Evolutionary conservation across 2,113 vertebrate species (phyloP), one percentile per base, ranked within the genome.

Genomic region (Campylomormyrus numenius): DNA sequence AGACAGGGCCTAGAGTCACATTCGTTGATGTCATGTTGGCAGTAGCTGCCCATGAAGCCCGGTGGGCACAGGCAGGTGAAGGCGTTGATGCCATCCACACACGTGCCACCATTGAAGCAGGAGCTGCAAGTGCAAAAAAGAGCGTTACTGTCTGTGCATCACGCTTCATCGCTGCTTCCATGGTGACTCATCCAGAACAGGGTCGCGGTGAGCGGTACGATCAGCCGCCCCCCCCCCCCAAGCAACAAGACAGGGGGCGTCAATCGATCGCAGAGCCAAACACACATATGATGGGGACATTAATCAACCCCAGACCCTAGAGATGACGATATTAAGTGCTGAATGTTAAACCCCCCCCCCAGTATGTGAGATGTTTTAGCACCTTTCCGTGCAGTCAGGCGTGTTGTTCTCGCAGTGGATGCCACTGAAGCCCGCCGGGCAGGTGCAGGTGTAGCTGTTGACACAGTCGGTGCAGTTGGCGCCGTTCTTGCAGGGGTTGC

Each of bases 371-470:
- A 83, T 8, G 35, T 83, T 85, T 45, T 24, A 48, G 45, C 95
- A 98, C 98, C 98, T 99, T 94, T 99, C 98, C 0, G 98, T 99
- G 96, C 98, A 99, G 96, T 99, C 98, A 0, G 98, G 98, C 0
- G 97, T 98, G 95, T 99, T 98, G 90, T 97, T 97, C 94, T 99
- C 98, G 0, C 98, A 99, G 94, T 98, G 97, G 93, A 99, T 99
- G 5, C 98, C 98, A 0, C 98, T 97, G 95, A 99, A 99, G 90
- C 98, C 98, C 0, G 96, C 85, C 0, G 97, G 97, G 91, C 98
- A 99, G 85, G 97, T 98, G 90, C 98, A 99, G 0, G 98, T 98
- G 94, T 99, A 99, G 94, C 98, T 97, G 95, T 98, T 97, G 88
- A 99, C 98, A 0, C 97, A 99, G 95, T 99, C 97, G 0, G 98